These are phyloP conservation scores for Paragorgia papillata DNA, from an alignment of 92 coral and sea anemone species.

Conservation along the genomic window DNA sequence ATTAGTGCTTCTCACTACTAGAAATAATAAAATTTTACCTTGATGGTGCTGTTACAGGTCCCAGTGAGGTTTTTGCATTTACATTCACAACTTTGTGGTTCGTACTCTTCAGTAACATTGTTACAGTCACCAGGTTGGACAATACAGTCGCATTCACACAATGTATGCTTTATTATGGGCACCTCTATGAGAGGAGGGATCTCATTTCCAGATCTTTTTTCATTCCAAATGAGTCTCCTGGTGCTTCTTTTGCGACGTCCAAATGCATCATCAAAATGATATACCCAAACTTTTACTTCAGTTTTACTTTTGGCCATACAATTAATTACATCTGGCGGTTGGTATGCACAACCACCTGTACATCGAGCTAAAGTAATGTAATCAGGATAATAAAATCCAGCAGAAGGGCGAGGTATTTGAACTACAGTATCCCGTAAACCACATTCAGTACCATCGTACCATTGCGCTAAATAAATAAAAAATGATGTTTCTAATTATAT, in stretches of 20 bases:
- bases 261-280: background rate
- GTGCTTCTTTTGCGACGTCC: background rate
- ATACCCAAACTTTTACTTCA: background rate
- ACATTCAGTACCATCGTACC: background rate
- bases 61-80: slow-evolving; percentile 7
- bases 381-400: slow-evolving; percentile 7
- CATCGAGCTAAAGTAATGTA: background rate
- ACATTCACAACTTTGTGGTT: slow-evolving; percentile 1
- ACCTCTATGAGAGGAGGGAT: background rate
- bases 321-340: background rate
- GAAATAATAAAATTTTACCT: too few species aligned
- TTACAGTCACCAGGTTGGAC: slow-evolving; percentile 17
- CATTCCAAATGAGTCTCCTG: background rate
- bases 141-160: slow-evolving; percentile 17
- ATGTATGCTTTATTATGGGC: slow-evolving; percentile 9
- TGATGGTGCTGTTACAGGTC: too few species aligned
- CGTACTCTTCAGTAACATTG: slow-evolving; percentile 12
- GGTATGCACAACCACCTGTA: slow-evolving; percentile 1
- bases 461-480: too few species aligned
- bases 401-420: slow-evolving; percentile 1
- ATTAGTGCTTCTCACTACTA: background rate
- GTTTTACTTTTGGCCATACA: background rate
- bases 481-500: slow-evolving; percentile 4
- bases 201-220: background rate
- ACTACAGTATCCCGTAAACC: background rate